A percentile compares a stretch with the other conserved stretches of the same genome.
Evolutionary conservation across 2,888 invertebrate species (phyloP).

Genomic region (Xestia c-nigrum): DNA sequence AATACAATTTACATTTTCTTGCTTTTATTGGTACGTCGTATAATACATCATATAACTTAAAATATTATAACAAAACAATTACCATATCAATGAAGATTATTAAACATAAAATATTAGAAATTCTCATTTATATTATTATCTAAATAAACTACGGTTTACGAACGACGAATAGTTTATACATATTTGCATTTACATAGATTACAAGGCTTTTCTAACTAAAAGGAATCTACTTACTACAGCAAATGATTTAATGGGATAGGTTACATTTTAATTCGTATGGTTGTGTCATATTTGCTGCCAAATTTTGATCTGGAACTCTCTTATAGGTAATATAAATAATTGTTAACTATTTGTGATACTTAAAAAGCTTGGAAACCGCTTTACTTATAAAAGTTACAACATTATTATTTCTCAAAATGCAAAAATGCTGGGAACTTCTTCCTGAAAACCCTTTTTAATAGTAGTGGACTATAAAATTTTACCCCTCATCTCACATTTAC

Average conservation of each 20-base stretch:
- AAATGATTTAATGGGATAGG: conserved; percentile 66
- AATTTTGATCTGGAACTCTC: conserved; percentile 59
- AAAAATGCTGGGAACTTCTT: conserved; percentile 17
- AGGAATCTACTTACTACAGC: conserved; percentile 65
- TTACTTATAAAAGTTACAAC: conserved; percentile 64
- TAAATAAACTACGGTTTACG: conserved; percentile 77
- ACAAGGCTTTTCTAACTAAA: conserved; percentile 80
- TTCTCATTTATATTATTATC: conserved; percentile 78
- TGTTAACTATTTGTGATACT: conserved; percentile 55
- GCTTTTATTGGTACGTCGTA: conserved; percentile 76
- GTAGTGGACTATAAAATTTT: conserved; percentile 50
- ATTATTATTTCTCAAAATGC: conserved; percentile 14
- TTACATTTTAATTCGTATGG: conserved; percentile 59
- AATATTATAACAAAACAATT: conserved; percentile 86
- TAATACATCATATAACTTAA: conserved; percentile 84
- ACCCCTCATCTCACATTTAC: conserved; percentile 51
- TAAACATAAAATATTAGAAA: conserved; percentile 82
- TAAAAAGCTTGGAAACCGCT: conserved; percentile 49
- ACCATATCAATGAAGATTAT: conserved; percentile 82
- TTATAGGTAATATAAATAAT: conserved; percentile 56
- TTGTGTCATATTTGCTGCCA: conserved; percentile 56
- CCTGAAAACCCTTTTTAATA: conserved; percentile 20
- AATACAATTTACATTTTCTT: conserved; percentile 61
- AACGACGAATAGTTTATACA: conserved; percentile 83
- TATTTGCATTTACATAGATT: conserved; percentile 87